Evolutionary conservation across 2,113 vertebrate genomes (phyloP), one percentile per base, ranked within the genome.

Genomic region (Syrmaticus mikado): DNA sequence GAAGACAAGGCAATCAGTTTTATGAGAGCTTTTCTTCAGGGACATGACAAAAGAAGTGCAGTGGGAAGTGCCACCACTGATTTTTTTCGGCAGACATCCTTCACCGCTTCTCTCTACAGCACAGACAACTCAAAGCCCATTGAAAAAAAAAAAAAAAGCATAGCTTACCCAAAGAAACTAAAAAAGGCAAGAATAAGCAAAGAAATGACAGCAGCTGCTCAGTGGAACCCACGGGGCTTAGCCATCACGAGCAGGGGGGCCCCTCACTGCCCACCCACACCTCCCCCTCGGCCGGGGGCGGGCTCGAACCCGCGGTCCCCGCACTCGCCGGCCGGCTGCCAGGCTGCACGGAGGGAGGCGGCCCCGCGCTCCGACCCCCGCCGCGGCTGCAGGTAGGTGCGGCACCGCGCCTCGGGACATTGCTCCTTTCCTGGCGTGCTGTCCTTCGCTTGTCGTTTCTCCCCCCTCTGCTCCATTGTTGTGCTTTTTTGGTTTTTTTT

Each of bases 381-480:
- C 27, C 36, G 74, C 45, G 45, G 50, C 61, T 62, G 82, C 84
- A 96, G 95, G 95, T 96, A 96, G 95, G 95, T 77, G 16, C 52
- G 52, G 80, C 72, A 16, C 3, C 7, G 19, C 15, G 46, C 2
- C 72, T 5, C 66, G 64, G 55, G 73, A 3, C 40, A 34, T 20
- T 41, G 55, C 38, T 34, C 62, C 64, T 28, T 18, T 4, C 61
- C 61, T 6, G 13, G 12, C n/a, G 10, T 15, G 1, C 40, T 2
- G 15, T 48, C 41, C 40, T 74, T 17, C 34, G 73, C 67, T 43
- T 11, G 43, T 1, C 1, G 2, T 27, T 41, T 36, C 76, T 24
- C 4, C 14, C n/a, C 13, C 6, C 17, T 7, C 55, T 2, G 25
- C 50, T 30, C 41, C 3, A 1, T 0, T 14, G 2, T 30, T 30